A percentile compares a stretch with the other conserved stretches of the same genome.
Evolutionary conservation across 1,140 invertebrate genomes (phyloP).

Genomic region (Atta colombica): DNA sequence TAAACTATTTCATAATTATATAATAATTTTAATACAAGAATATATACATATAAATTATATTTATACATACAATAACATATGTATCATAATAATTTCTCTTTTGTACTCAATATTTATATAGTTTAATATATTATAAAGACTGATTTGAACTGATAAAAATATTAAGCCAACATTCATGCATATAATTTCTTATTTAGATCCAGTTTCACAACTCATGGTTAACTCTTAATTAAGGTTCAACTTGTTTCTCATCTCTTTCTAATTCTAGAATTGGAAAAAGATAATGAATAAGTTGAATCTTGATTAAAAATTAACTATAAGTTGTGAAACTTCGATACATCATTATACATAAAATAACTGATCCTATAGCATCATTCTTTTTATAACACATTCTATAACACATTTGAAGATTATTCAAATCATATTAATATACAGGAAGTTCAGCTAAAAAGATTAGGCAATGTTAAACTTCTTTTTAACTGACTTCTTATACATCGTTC

Average conservation of each 20-base stretch:
- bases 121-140: neutral
- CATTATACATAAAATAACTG: neutral
- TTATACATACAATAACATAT: neutral
- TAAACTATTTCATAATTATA: neutral
- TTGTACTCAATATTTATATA: neutral
- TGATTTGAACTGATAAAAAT: neutral
- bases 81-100: neutral
- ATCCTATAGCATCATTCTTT: neutral
- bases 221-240: too few species aligned
- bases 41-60: neutral
- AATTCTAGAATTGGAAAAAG: too few species aligned
- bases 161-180: conserved; percentile 11
- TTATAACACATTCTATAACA: neutral
- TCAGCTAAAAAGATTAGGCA: too few species aligned
- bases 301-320: too few species aligned
- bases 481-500: too few species aligned
- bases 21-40: neutral
- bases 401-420: neutral
- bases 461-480: too few species aligned
- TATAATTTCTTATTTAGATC: neutral
- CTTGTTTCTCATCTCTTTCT: too few species aligned
- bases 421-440: neutral
- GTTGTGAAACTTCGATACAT: neutral
- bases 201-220: too few species aligned
- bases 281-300: too few species aligned